Evolutionary conservation across 2,113 vertebrate genomes (phyloP), one percentile per base, ranked within the genome.

Genomic region (Pterocles orientalis): DNA sequence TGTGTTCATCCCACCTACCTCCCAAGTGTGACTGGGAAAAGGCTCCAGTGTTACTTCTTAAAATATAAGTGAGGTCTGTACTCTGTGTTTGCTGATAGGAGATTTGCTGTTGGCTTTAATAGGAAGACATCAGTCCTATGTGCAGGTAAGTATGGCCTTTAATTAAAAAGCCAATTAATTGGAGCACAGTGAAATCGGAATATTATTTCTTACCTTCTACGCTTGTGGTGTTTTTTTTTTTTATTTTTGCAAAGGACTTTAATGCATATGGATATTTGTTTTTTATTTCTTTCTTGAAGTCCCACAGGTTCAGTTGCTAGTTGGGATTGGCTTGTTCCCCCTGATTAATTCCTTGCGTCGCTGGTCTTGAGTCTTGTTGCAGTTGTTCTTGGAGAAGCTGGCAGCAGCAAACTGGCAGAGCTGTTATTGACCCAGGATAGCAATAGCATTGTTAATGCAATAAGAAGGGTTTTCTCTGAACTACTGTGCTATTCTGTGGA

Each of bases 391-490:
- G 62, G 62, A 82, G 81, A 85, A 72, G 69, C 75, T 89, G 76
- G n/a, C 36, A 58, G 45, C 82, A 75, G 69, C 73, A 91, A 88
- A 71, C 65, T 3, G 4, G 58, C 72, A 75, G 76, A 77, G 58
- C 65, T 94, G 47, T 83, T 96, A 85, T 28, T 96, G 95, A 94
- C 80, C 76, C 84, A 58, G 88, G 90, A 87, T 47, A 84, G 81
- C 88, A 89, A 21, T 81, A 77, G 41, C 50, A 68, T 50, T 87
- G 34, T 90, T 92, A 91, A 92, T 91, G 83, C 78, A 72, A 56
- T 85, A 90, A 92, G 76, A 58, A 94, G 91, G 80, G n/a, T 89
- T 95, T 88, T 85, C 86, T 92, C 54, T 81, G 77, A 91, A 57
- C 60, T 36, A 3, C 5, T 1, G 16, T 4, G 25, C 45, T 87